Evolutionary conservation across 2,113 vertebrate genomes (phyloP).

Genomic region (Nibea albiflora): DNA sequence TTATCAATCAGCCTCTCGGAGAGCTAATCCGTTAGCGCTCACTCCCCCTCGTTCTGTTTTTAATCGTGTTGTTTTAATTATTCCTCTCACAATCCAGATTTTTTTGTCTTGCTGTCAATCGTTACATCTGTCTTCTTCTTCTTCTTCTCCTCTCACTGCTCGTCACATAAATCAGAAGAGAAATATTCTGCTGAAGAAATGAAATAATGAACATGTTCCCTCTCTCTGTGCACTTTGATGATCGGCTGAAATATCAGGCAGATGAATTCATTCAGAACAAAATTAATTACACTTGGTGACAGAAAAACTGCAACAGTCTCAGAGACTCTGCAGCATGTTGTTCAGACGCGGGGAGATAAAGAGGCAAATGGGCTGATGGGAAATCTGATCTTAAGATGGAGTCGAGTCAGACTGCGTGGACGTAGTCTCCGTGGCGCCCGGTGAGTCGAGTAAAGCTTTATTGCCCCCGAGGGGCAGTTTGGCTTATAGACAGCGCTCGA

Average conservation of each 20-base stretch:
- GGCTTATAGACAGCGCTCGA: neutral
- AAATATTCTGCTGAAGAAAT: neutral
- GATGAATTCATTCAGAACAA: neutral
- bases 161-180: neutral
- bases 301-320: neutral
- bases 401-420: no score
- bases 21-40: conserved; percentile 3
- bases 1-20: conserved; percentile 39
- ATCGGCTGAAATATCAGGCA: neutral
- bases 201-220: neutral
- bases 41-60: neutral
- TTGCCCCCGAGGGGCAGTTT: neutral
- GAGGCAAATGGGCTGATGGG: neutral
- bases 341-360: neutral
- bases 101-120: neutral
- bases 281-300: neutral
- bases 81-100: neutral
- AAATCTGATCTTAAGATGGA: neutral
- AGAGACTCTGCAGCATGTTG: neutral
- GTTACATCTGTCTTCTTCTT: neutral
- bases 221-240: neutral
- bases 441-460: neutral
- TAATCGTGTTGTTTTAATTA: conserved; percentile 8
- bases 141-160: neutral
- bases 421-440: no score